These are phyloP conservation scores for Rhinophrynus dorsalis DNA, from an alignment of 2,797 vertebrate genomes.

Conservation along the genomic window DNA sequence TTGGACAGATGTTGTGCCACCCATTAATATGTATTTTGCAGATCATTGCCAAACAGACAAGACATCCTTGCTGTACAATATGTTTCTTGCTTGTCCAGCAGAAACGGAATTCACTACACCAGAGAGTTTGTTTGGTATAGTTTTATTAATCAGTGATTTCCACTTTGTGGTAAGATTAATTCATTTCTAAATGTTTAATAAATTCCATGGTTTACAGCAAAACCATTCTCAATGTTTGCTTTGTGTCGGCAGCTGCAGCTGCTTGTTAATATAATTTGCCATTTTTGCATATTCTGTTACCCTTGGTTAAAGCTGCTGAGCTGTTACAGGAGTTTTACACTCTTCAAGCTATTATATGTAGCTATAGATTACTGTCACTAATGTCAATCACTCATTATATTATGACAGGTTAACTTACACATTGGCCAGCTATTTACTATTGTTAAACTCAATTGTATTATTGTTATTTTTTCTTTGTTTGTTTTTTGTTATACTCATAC, in stretches of 20 bases:
- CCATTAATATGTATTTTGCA: slow-evolving; percentile 20
- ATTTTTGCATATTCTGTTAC: slow-evolving; percentile 38
- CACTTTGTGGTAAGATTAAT: neutral
- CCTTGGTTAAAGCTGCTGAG: slow-evolving; percentile 38
- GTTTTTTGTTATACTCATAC: slow-evolving; percentile 17
- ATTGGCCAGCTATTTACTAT: slow-evolving; percentile 22
- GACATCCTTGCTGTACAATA: neutral
- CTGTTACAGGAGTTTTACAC: slow-evolving; percentile 22
- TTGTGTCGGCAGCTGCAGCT: slow-evolving; percentile 30
- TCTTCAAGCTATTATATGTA: slow-evolving; percentile 13
- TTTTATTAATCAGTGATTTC: slow-evolving; percentile 7
- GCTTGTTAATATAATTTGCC: slow-evolving; percentile 34
- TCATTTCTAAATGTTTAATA: slow-evolving; percentile 10
- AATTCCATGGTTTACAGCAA: slow-evolving; percentile 15
- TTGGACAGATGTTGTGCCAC: too few relatives aligned
- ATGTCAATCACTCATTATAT: slow-evolving; percentile 40
- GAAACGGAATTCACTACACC: neutral
- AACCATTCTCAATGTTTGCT: slow-evolving; percentile 10
- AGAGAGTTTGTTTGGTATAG: neutral
- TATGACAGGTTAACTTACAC: slow-evolving; percentile 23
- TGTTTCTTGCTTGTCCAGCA: slow-evolving; percentile 13
- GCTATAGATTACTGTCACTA: slow-evolving; percentile 34
- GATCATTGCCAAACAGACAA: slow-evolving; percentile 26
- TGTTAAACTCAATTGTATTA: neutral
- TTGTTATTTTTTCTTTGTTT: neutral